Base-by-base conservation (phyloP, 2,113 vertebrate genomes). In the Pterocles orientalis region DNA sequence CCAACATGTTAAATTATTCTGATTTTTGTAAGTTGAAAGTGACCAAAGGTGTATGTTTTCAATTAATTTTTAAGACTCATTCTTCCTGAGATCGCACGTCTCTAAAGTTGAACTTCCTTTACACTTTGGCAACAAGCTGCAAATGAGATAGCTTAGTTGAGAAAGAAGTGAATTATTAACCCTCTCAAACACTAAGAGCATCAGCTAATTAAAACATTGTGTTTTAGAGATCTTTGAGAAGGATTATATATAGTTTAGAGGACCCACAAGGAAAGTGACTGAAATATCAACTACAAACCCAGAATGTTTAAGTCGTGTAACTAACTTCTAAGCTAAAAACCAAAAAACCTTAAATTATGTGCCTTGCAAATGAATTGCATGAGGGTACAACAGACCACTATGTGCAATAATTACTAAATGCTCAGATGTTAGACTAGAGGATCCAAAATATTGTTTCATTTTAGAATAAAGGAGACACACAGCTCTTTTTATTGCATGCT, bases 21-120 rank as follows among this genome's bases (percentile, higher is more conserved):
- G 68, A n/a, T 91, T 95, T 96, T 97, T 85, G 2, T 90, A 94
- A 95, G 50, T 33, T 86, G 95, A 84, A 95, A 96, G 86, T 96
- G 73, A 94, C 51, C 62, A 94, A 95, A 85, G 20, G 15, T 95
- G 10, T 86, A 72, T 92, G 71, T 82, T 96, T 88, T 58, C 82
- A 82, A 89, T 94, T 85, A 73, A 54, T 80, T 96, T 79, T 93
- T 86, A 80, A 85, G 66, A 66, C 8, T 64, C 12, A 8, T 65
- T 92, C 33, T 78, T 87, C 73, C 50, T 70, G 73, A 62, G 24
- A 41, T 62, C 76, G 61, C 21, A 82, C 17, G 45, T 89, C 43
- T 86, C 83, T 87, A 31, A 91, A 80, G 9, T 53, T 90, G n/a
- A 64, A 68, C 54, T 82, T 95, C 57, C 66, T 69, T 77, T 80